Evolutionary conservation across 2,113 vertebrate genomes (phyloP), one percentile per base, ranked within the genome.

Genomic region (Machaerirhynchus nigripectus): DNA sequence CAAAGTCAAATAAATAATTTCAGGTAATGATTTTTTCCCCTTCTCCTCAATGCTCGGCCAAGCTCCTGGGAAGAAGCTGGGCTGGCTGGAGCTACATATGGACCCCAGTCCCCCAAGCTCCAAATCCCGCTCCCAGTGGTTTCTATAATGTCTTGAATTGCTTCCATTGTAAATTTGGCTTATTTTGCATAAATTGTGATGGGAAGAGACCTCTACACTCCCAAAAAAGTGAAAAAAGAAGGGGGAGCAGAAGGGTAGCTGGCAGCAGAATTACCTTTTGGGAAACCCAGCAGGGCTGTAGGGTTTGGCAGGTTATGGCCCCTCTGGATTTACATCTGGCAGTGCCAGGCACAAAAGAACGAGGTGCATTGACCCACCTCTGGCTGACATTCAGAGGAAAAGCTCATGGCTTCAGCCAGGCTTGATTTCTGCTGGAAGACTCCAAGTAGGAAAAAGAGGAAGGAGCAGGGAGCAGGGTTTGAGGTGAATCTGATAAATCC

Each of bases 51-150:
- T 7, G 18, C 53, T 13, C 42, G 23, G 74, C 70, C 1, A 12
- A 33, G 27, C 56, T 76, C 37, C 31, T 1, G 2, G 60, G 61
- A 37, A 42, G 88, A 78, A 27, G 70, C 61, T 1, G 0, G 13
- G 4, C 40, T 50, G 69, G 22, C 37, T 27, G 75, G 24, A 52
- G 77, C 46, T 15, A 13, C 88, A 87, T 49, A 75, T 76, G 84
- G 46, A 39, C 1, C 56, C 60, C 1, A 0, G 21, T 55, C 24
- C 10, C 37, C 63, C 4, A 1, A 16, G 37, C 9, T 31, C 50
- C 30, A 40, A 44, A 39, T 21, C n/a, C 27, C 1, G 0, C 49
- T 74, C 57, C 53, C 1, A 0, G 2, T 1, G 0, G 31, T 19
- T 65, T 59, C 64, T 40, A 7, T 14, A 23, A 0, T 9, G 26